Base-by-base conservation (phyloP, 2,888 invertebrate genomes). In the Drosophila basisetae region DNA sequence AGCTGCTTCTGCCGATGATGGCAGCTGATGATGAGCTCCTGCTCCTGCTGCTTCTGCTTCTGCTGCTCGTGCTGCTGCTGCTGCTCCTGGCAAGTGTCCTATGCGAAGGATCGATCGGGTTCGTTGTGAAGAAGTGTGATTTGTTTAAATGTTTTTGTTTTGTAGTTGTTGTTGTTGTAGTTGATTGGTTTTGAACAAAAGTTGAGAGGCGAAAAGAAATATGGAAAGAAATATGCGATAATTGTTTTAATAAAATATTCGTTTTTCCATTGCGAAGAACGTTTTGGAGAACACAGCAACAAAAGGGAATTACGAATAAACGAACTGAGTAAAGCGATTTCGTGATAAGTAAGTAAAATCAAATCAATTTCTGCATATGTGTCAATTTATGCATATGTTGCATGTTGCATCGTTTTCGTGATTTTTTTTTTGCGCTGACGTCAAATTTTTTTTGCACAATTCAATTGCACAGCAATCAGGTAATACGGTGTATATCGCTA, bases 1-100 rank as follows among this genome's bases (percentile, higher is more conserved):
- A 68, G 70, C 47, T 89, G 89, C 47, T 79, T 64, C 16, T 76
- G 67, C 30, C 61, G 71, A 10, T 75, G 82, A 31, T 72, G 84
- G 73, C 92, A 91, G 80, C 80, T 89, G 82, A 91, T 88, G 82
- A 92, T 89, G 65, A 92, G 91, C 82, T 91, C 92, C 82, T 84
- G 90, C 81, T 91, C 91, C 82, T 90, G 89, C 22, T 41, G 65
- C 77, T 58, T 84, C 63, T 71, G 85, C 73, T 84, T 78, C 74
- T 56, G 66, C 54, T 69, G 74, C 71, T 91, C 78, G 74, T 56
- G 69, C 54, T 69, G 74, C 71, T 91, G 80, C 75, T 56, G 69
- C 56, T 70, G 74, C 68, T 77, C 92, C 91, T 47, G 82, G 80
- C 88, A 85, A 85, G 90, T 90, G 80, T 92, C 92, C 92, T 92